A percentile compares a stretch with the other conserved stretches of the same genome.
phyloP scores from a whole-genome alignment of 2,797 vertebrate species.

The Periophthalmus magnuspinnatus region DNA sequence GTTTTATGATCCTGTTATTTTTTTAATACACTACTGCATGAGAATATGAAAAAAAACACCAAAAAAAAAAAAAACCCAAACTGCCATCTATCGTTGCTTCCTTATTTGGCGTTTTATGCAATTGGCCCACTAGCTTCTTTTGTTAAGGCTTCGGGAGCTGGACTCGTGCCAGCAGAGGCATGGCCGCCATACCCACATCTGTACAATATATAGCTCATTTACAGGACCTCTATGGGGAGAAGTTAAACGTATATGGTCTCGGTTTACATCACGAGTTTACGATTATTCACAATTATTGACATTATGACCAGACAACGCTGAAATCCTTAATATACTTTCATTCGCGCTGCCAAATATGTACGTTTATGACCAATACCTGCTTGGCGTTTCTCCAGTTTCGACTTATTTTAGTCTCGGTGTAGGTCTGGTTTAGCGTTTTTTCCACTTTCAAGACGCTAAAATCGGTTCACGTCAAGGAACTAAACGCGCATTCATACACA shows the following conservation, averaged over 20 bases:
- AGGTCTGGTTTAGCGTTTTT: no score
- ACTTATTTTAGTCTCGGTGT: neutral
- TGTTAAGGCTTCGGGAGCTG: constrained; percentile 34
- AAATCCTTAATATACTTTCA: no score
- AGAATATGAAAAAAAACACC: constrained; percentile 8
- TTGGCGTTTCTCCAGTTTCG: neutral
- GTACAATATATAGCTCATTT: neutral
- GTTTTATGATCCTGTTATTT: constrained; percentile 61
- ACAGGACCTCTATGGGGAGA: neutral
- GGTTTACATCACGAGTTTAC: neutral
- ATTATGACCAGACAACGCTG: no score
- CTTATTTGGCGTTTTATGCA: constrained; percentile 38
- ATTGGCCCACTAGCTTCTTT: constrained; percentile 38
- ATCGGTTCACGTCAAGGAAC: no score
- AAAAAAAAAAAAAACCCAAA: constrained; percentile 10
- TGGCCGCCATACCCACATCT: constrained; percentile 23
- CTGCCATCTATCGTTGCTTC: constrained; percentile 23
- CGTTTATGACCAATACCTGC: no score
- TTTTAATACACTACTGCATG: constrained; percentile 34
- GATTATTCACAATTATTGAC: neutral
- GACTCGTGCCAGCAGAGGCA: constrained; percentile 56
- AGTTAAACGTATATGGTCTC: neutral
- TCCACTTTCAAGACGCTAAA: no score
- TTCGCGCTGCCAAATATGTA: neutral
- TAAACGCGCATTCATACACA: no score